Percentiles rank a stretch among this genome's conserved stretches.
phyloP scores from a whole-genome alignment of 2,888 invertebrate genomes.

The Teleiodes luculella region DNA sequence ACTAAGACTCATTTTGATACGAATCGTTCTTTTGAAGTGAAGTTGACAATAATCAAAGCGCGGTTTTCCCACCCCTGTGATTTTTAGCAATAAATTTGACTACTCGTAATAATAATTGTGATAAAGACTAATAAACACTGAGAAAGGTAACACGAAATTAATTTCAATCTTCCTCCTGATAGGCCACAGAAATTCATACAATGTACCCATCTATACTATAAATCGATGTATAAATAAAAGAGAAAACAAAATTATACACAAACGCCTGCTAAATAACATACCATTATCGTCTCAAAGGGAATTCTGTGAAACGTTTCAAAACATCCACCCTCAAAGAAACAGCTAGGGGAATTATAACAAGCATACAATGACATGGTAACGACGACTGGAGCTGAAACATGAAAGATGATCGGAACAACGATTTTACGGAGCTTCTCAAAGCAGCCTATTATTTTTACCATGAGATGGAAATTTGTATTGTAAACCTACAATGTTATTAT shows the following conservation, averaged over 20 bases:
- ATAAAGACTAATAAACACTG: too few relatives aligned
- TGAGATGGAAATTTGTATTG: neutral
- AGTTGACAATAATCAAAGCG: too few relatives aligned
- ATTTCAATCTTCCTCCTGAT: too few relatives aligned
- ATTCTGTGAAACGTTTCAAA: neutral
- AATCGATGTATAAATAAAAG: neutral
- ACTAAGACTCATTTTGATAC: too few relatives aligned
- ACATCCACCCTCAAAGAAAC: neutral
- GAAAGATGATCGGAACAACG: neutral
- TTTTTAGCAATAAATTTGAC: too few relatives aligned
- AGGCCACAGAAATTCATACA: too few relatives aligned
- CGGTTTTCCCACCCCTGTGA: too few relatives aligned
- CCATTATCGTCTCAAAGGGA: neutral
- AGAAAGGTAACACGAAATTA: too few relatives aligned
- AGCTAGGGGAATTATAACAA: neutral
- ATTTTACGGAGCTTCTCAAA: neutral
- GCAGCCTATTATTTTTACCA: neutral
- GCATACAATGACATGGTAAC: neutral
- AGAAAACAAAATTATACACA: neutral
- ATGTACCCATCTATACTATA: neutral
- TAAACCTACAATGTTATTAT: too few relatives aligned
- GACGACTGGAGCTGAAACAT: neutral
- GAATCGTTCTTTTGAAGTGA: too few relatives aligned
- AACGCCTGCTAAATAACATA: neutral
- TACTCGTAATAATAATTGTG: too few relatives aligned